Conservation (phyloP, 1,140 invertebrate species). For the Danaus plexippus region DNA sequence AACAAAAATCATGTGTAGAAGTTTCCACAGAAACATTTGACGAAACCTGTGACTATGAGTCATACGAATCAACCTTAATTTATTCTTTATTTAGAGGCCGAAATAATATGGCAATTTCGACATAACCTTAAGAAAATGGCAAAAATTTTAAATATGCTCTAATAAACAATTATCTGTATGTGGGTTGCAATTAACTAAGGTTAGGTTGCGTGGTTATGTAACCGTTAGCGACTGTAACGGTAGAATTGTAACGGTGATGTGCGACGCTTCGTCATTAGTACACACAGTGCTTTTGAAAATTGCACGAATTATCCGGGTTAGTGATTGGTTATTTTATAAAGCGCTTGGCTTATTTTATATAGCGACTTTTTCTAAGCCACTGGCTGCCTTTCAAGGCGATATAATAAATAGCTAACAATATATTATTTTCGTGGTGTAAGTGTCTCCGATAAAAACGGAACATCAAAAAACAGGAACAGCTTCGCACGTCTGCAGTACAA, state of each 20-base stretch:
- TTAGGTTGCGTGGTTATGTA: conserved; percentile 27
- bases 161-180: conserved; percentile 13
- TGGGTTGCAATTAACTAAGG: conserved; percentile 26
- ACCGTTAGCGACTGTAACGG: conserved; percentile 33
- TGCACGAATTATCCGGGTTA: conserved; percentile 2
- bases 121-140: too few species aligned
- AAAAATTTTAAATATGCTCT: conserved; percentile 5
- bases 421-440: conserved; percentile 5
- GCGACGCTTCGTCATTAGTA: conserved; percentile 5
- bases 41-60: too few species aligned
- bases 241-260: conserved; percentile 16
- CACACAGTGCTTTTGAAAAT: background rate
- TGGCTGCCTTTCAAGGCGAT: background rate
- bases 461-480: too few species aligned
- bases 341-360: too few species aligned
- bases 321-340: background rate
- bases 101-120: too few species aligned
- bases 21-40: too few species aligned
- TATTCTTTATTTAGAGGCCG: too few species aligned
- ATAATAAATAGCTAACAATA: background rate
- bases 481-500: too few species aligned
- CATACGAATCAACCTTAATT: too few species aligned
- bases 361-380: too few species aligned
- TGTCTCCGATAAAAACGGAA: too few species aligned
- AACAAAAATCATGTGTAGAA: too few species aligned